Conservation (phyloP, 2,113 vertebrate species). For the Ammodytes marinus region DNA sequence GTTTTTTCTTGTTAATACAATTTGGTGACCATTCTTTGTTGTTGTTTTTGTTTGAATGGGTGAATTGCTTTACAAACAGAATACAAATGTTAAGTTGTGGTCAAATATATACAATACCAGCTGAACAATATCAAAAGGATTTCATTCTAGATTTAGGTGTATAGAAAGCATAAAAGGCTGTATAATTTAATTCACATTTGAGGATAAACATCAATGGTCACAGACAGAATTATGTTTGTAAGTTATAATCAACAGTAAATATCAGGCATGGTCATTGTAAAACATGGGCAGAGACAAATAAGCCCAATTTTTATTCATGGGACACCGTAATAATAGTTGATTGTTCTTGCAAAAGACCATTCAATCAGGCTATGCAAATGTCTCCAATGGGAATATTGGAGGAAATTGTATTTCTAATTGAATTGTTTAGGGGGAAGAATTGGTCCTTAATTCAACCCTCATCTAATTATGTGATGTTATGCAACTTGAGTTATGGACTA, state of each 20-base stretch:
- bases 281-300: background rate
- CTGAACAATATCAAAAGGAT: background rate
- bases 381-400: background rate
- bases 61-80: background rate
- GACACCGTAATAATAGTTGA: background rate
- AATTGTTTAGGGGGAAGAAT: constrained; percentile 14
- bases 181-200: background rate
- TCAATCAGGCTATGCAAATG: background rate
- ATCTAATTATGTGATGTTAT: constrained; percentile 20
- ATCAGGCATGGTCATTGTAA: background rate
- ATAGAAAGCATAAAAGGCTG: background rate
- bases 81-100: background rate
- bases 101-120: background rate
- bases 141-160: background rate
- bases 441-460: constrained; percentile 20
- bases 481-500: constrained; percentile 7
- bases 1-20: background rate
- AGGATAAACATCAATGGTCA: background rate
- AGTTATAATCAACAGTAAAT: background rate
- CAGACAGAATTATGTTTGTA: background rate
- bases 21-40: background rate
- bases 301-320: background rate
- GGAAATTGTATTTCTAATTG: constrained; percentile 23
- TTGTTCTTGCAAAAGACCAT: constrained; percentile 2
- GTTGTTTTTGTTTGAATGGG: background rate